phyloP scores from a whole-genome alignment of 1,140 invertebrate species.

The Choristoneura fumiferana region DNA sequence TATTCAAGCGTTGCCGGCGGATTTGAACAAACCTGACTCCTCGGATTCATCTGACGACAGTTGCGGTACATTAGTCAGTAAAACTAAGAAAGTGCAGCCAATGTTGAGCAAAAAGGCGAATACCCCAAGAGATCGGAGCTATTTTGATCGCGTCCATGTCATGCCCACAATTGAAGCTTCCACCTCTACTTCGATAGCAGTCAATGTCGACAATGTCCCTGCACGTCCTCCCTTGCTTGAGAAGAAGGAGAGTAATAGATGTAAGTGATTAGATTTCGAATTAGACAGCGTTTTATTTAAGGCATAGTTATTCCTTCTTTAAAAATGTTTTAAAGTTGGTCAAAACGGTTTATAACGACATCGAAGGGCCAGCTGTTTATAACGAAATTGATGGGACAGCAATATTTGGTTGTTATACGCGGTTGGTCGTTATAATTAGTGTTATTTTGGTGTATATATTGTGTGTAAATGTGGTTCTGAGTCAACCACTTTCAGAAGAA shows the following conservation, averaged over 20 bases:
- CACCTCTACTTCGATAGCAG: neutral
- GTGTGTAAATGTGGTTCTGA: no score
- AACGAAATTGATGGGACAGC: no score
- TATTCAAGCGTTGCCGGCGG: conserved; percentile 55
- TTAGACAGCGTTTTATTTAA: no score
- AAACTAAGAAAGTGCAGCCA: neutral
- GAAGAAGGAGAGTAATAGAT: conserved; percentile 47
- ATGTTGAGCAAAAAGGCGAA: neutral
- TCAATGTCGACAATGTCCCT: neutral
- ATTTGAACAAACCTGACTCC: conserved; percentile 45
- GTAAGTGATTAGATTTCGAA: conserved; percentile 32
- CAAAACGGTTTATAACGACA: no score
- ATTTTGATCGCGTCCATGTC: conserved; percentile 10
- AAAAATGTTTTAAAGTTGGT: no score
- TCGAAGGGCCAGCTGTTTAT: no score
- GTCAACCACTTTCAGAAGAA: no score
- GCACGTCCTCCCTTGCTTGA: neutral
- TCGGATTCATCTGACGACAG: conserved; percentile 55
- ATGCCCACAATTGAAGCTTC: conserved; percentile 12
- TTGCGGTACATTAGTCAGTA: conserved; percentile 44
- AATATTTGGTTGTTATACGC: no score
- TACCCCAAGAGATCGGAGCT: neutral
- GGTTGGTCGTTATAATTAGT: no score
- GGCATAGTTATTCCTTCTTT: no score
- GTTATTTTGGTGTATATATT: no score